These are phyloP conservation scores for Hedya salicella DNA, from an alignment of 2,888 invertebrate species.

Conservation along the genomic window DNA sequence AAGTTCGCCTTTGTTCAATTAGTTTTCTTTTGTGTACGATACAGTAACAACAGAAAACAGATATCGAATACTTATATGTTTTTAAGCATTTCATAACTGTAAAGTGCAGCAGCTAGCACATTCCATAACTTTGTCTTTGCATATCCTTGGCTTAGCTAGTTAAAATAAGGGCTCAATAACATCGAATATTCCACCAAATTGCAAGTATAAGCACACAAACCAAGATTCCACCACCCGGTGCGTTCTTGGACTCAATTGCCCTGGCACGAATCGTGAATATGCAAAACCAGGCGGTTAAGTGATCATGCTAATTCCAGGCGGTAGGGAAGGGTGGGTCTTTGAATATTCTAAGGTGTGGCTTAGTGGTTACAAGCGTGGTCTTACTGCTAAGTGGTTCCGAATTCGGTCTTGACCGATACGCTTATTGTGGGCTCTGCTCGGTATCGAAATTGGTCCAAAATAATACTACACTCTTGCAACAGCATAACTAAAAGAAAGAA, in stretches of 20 bases:
- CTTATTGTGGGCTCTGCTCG: neutral
- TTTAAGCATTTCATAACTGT: no score
- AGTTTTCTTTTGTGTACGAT: no score
- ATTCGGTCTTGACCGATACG: conserved; percentile 23
- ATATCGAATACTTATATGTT: no score
- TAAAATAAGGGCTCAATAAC: no score
- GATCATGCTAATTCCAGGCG: conserved; percentile 38
- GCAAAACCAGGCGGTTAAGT: conserved; percentile 40
- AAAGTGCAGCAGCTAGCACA: no score
- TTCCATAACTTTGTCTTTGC: no score
- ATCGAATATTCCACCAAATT: neutral
- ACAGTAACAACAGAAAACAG: no score
- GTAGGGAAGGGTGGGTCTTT: conserved; percentile 21
- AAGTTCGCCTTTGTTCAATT: no score
- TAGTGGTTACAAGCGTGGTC: conserved; percentile 30
- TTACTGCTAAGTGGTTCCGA: conserved; percentile 26
- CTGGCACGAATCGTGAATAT: conserved; percentile 39
- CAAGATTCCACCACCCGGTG: conserved; percentile 8
- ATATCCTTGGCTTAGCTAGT: no score
- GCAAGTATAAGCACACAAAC: neutral
- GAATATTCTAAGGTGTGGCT: conserved; percentile 39
- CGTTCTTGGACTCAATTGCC: conserved; percentile 36
- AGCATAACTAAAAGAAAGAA: no score
- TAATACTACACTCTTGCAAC: no score
- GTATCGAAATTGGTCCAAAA: neutral